Base-by-base conservation (phyloP, 2,797 vertebrate genomes). In the Paguma larvata region DNA sequence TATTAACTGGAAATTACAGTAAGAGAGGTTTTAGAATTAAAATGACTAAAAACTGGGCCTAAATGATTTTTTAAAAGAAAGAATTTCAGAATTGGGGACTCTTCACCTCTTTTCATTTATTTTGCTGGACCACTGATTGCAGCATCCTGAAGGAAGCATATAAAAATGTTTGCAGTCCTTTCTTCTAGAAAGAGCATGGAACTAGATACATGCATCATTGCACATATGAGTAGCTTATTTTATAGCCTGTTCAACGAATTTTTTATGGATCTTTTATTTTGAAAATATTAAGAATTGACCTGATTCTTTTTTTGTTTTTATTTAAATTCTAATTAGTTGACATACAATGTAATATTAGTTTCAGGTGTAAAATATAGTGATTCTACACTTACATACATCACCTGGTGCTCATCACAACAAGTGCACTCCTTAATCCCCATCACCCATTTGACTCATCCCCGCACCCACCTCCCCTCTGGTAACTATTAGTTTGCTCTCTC, bases 121-220 rank as follows among this genome's bases (percentile, higher is more conserved):
- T 93, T 94, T 97, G 63, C 89, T 91, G 34, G 34, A 72, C 73
- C 72, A 97, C 67, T 72, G 89, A 72, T 65, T 72, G 80, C 16
- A 83, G 88, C 88, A 89, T 95, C 79, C 85, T 86, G 79, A 83
- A 73, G 67, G 79, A 96, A 95, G 83, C 41, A 93, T 77, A 84
- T 70, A 92, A 94, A 92, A 97, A 92, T 85, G 77, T 72, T 83
- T 91, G 48, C 46, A 93, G 92, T 85, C 93, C 95, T 91, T 90
- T 88, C 38, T 79, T 85, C 92, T 85, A 65, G 62, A 89, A 96
- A 93, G 79, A 96, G 41, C 96, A 91, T 86, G 62, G 86, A 97
- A 94, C 92, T 93, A 75, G 94, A 72, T 91, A 75, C 78, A 86
- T 59, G 63, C 83, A 94, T 46, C 93, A 84, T 80, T 63, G 44